Conservation (phyloP, 2,888 invertebrate genomes). For the Leptopilina myrica region DNA sequence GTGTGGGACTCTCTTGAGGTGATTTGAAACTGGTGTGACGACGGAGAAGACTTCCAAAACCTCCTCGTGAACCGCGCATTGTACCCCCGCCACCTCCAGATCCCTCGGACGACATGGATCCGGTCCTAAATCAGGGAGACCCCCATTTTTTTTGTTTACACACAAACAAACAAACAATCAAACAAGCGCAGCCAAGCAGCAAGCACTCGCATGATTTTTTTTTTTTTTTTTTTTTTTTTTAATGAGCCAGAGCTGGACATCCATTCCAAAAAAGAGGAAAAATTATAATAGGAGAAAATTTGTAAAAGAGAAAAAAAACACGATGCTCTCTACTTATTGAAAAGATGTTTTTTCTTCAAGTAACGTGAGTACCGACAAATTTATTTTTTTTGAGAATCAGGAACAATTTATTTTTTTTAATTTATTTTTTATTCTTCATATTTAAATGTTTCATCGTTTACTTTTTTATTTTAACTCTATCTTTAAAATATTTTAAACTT, state of each 20-base stretch:
- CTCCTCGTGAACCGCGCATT: conserved; percentile 75
- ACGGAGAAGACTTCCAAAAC: conserved; percentile 76
- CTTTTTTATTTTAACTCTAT: background rate
- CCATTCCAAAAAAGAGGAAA: conserved; percentile 26
- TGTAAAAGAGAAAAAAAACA: background rate
- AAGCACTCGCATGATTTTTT: conserved; percentile 44
- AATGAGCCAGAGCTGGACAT: conserved; percentile 41
- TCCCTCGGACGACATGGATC: conserved; percentile 76
- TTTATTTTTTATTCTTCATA: background rate
- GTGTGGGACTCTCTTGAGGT: conserved; percentile 75
- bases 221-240: conserved; percentile 21
- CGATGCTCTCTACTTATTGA: conserved; percentile 3
- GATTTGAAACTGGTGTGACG: conserved; percentile 77
- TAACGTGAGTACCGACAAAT: conserved; percentile 2
- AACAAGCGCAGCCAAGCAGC: conserved; percentile 42
- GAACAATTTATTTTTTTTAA: background rate
- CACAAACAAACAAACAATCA: conserved; percentile 60
- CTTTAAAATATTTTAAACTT: no score
- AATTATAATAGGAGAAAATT: no score
- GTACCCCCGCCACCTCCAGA: conserved; percentile 76
- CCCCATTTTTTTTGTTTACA: conserved; percentile 72
- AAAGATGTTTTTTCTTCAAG: background rate
- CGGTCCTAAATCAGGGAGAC: conserved; percentile 76
- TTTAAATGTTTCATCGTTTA: background rate
- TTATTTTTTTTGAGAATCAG: conserved; percentile 26